phyloP scores from a whole-genome alignment of 2,888 invertebrate genomes.

The Xiphydria camelus region DNA sequence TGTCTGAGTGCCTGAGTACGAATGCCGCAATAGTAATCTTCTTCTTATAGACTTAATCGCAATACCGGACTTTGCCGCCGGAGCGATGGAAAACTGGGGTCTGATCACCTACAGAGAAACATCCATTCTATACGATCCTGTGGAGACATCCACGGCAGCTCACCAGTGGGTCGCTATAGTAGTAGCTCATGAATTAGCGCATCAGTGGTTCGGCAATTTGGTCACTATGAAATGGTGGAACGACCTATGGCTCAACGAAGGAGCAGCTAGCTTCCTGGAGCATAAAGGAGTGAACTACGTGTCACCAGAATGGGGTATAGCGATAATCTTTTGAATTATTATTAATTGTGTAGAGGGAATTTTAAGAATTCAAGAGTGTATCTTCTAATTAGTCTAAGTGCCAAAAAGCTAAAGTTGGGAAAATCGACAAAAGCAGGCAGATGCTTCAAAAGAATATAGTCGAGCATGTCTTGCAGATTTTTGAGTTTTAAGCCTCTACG shows the following conservation, averaged over 20 bases:
- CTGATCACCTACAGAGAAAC: slow-evolving; percentile 75
- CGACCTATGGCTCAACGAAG: slow-evolving; percentile 89
- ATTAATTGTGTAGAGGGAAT: too few species aligned
- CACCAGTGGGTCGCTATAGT: slow-evolving; percentile 71
- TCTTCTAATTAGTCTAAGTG: too few species aligned
- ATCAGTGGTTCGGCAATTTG: slow-evolving; percentile 90
- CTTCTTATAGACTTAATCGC: slow-evolving; percentile 67
- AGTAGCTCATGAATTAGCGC: slow-evolving; percentile 73
- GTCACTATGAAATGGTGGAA: slow-evolving; percentile 96
- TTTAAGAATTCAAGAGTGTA: too few species aligned
- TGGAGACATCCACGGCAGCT: slow-evolving; percentile 67
- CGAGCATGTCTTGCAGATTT: too few species aligned
- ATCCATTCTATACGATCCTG: slow-evolving; percentile 66
- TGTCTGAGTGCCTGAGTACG: too few species aligned
- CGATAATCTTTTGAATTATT: too few species aligned
- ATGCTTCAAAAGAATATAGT: too few species aligned
- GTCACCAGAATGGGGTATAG: slow-evolving; percentile 67
- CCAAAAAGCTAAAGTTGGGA: too few species aligned
- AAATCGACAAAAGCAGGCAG: too few species aligned
- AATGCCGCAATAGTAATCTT: too few species aligned
- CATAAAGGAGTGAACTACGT: slow-evolving; percentile 71
- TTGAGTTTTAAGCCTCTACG: too few species aligned
- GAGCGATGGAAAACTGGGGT: slow-evolving; percentile 83
- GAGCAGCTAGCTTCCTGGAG: slow-evolving; percentile 81
- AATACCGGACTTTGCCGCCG: slow-evolving; percentile 70